These are phyloP conservation scores for Kryphioiulus occultus DNA, from an alignment of 2,888 invertebrate genomes.

Conservation along the genomic window DNA sequence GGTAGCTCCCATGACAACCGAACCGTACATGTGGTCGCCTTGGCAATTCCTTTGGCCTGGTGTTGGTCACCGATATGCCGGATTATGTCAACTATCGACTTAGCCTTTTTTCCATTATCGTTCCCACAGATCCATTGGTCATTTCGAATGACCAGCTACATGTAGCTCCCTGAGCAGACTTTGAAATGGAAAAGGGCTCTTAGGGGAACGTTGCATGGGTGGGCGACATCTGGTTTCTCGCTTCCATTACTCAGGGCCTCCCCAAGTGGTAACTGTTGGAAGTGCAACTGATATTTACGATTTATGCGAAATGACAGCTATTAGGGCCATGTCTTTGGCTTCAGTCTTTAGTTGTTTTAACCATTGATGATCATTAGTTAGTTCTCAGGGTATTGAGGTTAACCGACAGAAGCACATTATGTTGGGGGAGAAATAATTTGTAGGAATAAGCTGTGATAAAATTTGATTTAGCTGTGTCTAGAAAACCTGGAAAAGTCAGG, in stretches of 20 bases:
- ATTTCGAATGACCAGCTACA: neutral
- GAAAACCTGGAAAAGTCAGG: too few species aligned
- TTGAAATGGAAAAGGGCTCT: neutral
- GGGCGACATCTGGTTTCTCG: neutral
- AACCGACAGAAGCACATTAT: neutral
- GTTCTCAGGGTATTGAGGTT: neutral
- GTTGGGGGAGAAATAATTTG: neutral
- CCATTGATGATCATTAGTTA: neutral
- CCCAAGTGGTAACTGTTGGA: neutral
- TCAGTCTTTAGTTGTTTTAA: neutral
- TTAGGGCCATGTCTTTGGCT: neutral
- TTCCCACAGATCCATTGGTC: neutral
- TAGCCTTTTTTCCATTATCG: neutral
- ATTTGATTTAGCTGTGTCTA: too few species aligned
- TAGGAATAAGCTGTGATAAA: too few species aligned
- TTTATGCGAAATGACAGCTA: neutral
- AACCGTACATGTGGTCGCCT: neutral
- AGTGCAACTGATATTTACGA: neutral
- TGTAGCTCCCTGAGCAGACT: neutral
- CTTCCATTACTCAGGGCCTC: neutral
- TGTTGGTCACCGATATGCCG: slow-evolving; percentile 9
- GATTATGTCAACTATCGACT: slow-evolving; percentile 27
- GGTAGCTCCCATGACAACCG: slow-evolving; percentile 35
- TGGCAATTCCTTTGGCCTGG: neutral
- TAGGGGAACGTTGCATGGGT: neutral